Base-by-base conservation (phyloP, 2,888 invertebrate species). In the Conomelus anceps region DNA sequence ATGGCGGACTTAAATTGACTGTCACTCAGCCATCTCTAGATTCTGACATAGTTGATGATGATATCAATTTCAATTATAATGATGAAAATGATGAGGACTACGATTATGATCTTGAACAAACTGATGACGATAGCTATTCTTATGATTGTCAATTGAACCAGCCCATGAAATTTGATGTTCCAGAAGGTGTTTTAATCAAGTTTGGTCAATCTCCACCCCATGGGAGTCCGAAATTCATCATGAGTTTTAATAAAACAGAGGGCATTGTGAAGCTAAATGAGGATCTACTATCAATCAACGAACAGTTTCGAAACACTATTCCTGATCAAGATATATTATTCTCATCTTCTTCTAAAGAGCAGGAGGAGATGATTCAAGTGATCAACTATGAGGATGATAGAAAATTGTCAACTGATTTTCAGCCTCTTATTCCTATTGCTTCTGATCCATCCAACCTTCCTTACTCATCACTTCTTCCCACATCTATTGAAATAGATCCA, bases 1-100 rank as follows among this genome's bases (percentile, higher is more conserved):
- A 23, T 22, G 22, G 89, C 22, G 88, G 86, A 23, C 22, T 89
- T 1, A 89, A 89, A 84, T 22, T 89, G 26, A 88, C 85, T 23
- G 88, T 90, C 13, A 90, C 89, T n/a, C 86, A 89, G 26, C 90
- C 90, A 0, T 90, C 90, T 23, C 29, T 90, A 24, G 90, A 90
- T 41, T 87, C 89, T 9, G 89, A 89, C n/a, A 63, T 63, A 3
- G 13, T 63, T 63, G n/a, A 63, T 63, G 63, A 63, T 63, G n/a
- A 63, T 63, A 63, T 63, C 63, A n/a, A n/a, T 63, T 63, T 63
- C 63, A 63, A 63, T 63, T 63, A 13, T 1, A 63, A 63, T 13
- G 63, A 63, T 63, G 26, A 26, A 26, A 26, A 26, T 26, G 11
- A 26, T 26, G 63, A 63, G n/a, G 13, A 63, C 13, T 9, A 63